Base-by-base conservation (phyloP, 2,113 vertebrate genomes). In the Silurus glanis region DNA sequence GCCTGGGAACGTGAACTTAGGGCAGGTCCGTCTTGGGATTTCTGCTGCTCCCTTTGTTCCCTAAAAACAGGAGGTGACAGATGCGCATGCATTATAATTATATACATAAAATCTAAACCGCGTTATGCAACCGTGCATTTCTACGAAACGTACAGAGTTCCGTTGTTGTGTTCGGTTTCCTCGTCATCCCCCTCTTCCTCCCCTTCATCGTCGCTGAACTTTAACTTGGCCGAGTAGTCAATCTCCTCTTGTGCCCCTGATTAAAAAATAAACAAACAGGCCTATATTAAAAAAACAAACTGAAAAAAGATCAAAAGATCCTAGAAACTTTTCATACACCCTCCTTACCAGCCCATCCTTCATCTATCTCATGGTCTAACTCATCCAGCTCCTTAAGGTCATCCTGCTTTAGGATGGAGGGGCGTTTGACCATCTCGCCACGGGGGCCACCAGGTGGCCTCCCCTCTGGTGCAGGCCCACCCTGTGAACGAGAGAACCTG, bases 381-480 rank as follows among this genome's bases (percentile, higher is more conserved):
- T 98, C 96, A 75, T 98, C 97, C 72, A 98, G 96, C 91, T 98
- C 97, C 93, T 98, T 98, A 69, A 98, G 94, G 89, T 98, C 97
- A 75, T 98, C 96, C 93, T 98, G 97, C 89, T 97, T 97, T 59
- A 98, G 94, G 93, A 98, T 98, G 51, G 97, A 96, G 28, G 97
- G 97, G 51, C 97, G 95, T 91, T 96, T 97, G 58, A 97, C 94
- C 86, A 93, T 92, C 86, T 97, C 96, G 72, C 95, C 86, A 10
- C 96, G 96, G 84, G 94, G 93, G 7, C 95, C 93, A 0, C 94
- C 94, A 81, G 95, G 95, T 51, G 95, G 87, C 88, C 95, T 92
- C 79, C 93, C 93, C 86, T 97, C 96, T 59, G 94, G 95, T 28
- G 92, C 91, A 79, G 92, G 92, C 67, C 96, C 95, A 16, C 93